Evolutionary conservation across 2,797 vertebrate species (phyloP).

Genomic region (Typhlichthys subterraneus): DNA sequence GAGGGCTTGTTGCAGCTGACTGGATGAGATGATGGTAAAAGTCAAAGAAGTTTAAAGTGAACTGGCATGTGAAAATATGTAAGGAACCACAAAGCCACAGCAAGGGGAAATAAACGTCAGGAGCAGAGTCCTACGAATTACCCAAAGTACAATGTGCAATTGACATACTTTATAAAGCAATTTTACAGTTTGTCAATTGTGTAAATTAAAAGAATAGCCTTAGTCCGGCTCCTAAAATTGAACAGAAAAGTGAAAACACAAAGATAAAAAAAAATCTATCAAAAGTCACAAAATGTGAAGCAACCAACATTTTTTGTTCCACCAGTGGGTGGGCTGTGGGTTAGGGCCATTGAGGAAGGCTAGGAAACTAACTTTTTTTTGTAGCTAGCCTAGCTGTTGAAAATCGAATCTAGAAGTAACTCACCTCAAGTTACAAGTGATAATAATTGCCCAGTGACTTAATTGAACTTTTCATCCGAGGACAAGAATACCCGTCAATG

Average conservation of each 20-base stretch:
- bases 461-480: slow-evolving; percentile 15
- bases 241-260: slow-evolving; percentile 22
- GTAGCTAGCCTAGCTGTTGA: slow-evolving; percentile 16
- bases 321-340: slow-evolving; percentile 66
- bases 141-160: no score
- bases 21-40: slow-evolving; percentile 34
- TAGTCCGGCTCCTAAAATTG: slow-evolving; percentile 8
- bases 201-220: slow-evolving; percentile 13
- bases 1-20: slow-evolving; percentile 27
- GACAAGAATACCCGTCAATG: slow-evolving; percentile 8
- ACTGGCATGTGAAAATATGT: slow-evolving; percentile 60
- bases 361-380: slow-evolving; percentile 40
- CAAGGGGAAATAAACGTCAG: slow-evolving; percentile 53
- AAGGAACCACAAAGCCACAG: slow-evolving; percentile 71
- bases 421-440: not conserved
- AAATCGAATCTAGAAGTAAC: slow-evolving; percentile 24
- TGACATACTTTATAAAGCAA: slow-evolving; percentile 21
- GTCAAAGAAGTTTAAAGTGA: slow-evolving; percentile 52
- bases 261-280: slow-evolving; percentile 32
- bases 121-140: slow-evolving; percentile 60
- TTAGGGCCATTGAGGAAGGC: slow-evolving; percentile 7
- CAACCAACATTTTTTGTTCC: slow-evolving; percentile 13
- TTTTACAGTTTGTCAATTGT: slow-evolving; percentile 24
- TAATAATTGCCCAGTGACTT: slow-evolving; percentile 8
- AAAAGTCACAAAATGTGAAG: slow-evolving; percentile 27